phyloP scores from a whole-genome alignment of 2,113 vertebrate species.

The Gambusia affinis region DNA sequence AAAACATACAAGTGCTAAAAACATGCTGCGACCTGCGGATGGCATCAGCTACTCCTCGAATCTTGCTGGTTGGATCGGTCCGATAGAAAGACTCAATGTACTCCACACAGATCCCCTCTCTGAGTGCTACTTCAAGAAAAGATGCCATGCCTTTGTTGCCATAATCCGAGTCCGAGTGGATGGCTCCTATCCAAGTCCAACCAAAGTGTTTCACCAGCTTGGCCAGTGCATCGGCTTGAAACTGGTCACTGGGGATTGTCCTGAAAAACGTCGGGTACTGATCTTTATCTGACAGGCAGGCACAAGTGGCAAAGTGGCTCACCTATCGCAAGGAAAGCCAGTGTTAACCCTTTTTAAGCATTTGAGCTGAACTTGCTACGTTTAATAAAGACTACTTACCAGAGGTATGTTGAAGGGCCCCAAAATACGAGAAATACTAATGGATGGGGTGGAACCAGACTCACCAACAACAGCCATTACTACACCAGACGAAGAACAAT shows the following conservation, averaged over 20 bases:
- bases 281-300: constrained; percentile 76
- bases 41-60: constrained; percentile 65
- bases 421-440: not conserved
- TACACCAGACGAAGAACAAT: constrained; percentile 53
- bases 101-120: constrained; percentile 76
- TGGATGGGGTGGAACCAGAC: constrained; percentile 9
- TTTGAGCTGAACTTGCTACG: not conserved
- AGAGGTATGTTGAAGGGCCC: constrained; percentile 64
- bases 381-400: constrained; percentile 49
- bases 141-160: constrained; percentile 75
- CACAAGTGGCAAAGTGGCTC: constrained; percentile 77
- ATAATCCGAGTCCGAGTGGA: constrained; percentile 75
- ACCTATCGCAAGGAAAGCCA: constrained; percentile 57
- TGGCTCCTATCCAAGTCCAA: constrained; percentile 81
- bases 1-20: not conserved
- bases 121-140: constrained; percentile 60
- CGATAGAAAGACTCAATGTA: constrained; percentile 70
- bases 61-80: constrained; percentile 53
- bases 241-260: constrained; percentile 80
- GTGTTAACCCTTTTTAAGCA: not conserved
- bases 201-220: constrained; percentile 74
- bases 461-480: constrained; percentile 7
- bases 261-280: constrained; percentile 77
- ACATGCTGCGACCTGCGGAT: constrained; percentile 60
- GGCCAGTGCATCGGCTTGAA: constrained; percentile 74